Evolutionary conservation across 2,888 invertebrate species (phyloP).

Genomic region (Sympetrum striolatum): DNA sequence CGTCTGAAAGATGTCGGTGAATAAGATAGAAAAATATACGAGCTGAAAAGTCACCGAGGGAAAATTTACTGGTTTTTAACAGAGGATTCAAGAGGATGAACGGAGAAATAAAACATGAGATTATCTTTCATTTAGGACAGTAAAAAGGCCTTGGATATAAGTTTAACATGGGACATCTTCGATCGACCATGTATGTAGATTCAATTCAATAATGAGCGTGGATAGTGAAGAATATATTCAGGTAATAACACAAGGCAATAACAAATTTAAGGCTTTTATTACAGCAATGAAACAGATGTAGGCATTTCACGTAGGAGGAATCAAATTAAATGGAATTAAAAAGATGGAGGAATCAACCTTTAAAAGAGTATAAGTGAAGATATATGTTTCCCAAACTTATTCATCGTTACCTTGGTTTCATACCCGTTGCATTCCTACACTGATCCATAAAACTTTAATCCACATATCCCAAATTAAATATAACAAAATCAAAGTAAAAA

Average conservation of each 20-base stretch:
- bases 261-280: not conserved
- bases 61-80: not conserved
- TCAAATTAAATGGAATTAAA: not conserved
- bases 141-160: not conserved
- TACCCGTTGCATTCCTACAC: too few relatives aligned
- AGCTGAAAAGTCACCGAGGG: not conserved
- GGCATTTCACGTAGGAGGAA: not conserved
- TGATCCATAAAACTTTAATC: too few relatives aligned
- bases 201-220: not conserved
- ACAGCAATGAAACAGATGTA: not conserved
- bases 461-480: too few relatives aligned
- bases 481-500: too few relatives aligned
- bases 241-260: not conserved
- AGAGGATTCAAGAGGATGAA: not conserved
- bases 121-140: not conserved
- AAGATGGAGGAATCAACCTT: not conserved
- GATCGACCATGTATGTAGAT: not conserved
- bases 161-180: not conserved
- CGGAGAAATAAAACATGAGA: not conserved
- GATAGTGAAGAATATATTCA: not conserved
- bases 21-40: not conserved
- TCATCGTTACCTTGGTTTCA: too few relatives aligned
- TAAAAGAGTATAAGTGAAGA: not conserved
- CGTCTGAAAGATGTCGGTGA: not conserved
- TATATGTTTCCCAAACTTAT: too few relatives aligned